Evolutionary conservation across 1,140 invertebrate genomes (phyloP).

Genomic region (Zeugodacus cucurbitae): DNA sequence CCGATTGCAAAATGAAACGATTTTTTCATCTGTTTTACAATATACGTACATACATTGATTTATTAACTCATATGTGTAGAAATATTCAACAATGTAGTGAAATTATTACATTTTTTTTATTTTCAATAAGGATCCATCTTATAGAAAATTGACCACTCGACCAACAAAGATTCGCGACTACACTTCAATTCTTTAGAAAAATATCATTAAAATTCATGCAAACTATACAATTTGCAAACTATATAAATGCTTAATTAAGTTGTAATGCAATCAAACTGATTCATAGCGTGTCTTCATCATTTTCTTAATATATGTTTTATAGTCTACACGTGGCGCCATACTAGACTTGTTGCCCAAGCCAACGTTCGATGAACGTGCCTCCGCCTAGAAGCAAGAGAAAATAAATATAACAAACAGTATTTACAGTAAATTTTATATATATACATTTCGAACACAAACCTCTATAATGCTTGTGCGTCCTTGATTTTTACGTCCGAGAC

Average conservation of each 20-base stretch:
- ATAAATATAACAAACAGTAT: background rate
- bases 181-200: background rate
- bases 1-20: no score
- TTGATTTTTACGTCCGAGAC: constrained; percentile 91
- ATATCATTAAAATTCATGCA: background rate
- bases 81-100: constrained; percentile 14
- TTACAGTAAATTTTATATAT: background rate
- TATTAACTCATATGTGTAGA: background rate
- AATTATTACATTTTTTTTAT: background rate
- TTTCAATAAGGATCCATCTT: background rate
- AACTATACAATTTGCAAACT: background rate
- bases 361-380: constrained; percentile 71
- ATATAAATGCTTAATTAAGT: background rate
- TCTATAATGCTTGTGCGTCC: constrained; percentile 93
- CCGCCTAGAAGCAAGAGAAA: constrained; percentile 51
- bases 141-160: no score
- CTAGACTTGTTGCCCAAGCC: constrained; percentile 78
- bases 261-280: constrained; percentile 64
- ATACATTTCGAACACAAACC: constrained; percentile 68
- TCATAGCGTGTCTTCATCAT: constrained; percentile 86
- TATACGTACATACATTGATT: background rate
- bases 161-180: no score
- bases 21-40: background rate
- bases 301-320: constrained; percentile 90
- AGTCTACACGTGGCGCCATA: constrained; percentile 80